phyloP scores from a whole-genome alignment of 2,797 vertebrate species.

The Megaceryle alcyon region DNA sequence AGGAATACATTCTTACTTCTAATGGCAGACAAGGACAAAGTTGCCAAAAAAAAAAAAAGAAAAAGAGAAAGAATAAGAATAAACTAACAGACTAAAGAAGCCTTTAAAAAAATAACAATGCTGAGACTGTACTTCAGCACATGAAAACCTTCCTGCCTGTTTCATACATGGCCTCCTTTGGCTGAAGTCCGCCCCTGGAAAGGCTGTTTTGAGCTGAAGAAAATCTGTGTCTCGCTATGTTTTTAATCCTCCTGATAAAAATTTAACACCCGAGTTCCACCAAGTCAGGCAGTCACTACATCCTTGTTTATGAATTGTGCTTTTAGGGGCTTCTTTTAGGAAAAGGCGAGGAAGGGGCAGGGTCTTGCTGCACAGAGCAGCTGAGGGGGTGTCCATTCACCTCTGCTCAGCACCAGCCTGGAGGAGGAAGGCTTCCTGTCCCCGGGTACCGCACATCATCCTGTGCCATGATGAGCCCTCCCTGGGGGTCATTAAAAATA shows the following conservation, averaged over 20 bases:
- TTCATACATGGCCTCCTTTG: background rate
- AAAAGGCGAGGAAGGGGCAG: background rate
- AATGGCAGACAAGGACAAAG: constrained; percentile 26
- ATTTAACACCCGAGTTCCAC: background rate
- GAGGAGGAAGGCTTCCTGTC: background rate
- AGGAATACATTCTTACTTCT: constrained; percentile 13
- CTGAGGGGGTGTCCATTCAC: background rate
- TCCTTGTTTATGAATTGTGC: background rate
- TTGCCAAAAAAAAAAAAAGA: background rate
- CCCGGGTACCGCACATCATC: background rate
- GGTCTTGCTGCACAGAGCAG: background rate
- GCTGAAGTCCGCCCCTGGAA: background rate
- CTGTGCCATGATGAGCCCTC: background rate
- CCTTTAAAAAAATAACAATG: background rate
- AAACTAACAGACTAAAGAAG: constrained; percentile 29
- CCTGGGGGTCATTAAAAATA: constrained; percentile 24
- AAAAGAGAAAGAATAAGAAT: background rate
- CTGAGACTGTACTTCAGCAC: background rate
- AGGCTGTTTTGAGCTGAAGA: background rate
- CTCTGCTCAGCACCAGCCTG: background rate
- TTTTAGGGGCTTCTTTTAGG: background rate
- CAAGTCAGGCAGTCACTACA: fast-evolving
- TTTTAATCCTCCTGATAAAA: background rate
- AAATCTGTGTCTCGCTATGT: background rate
- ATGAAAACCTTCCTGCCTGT: background rate